Base-by-base conservation (phyloP, 2,797 vertebrate genomes). In the Apogon talboti region DNA sequence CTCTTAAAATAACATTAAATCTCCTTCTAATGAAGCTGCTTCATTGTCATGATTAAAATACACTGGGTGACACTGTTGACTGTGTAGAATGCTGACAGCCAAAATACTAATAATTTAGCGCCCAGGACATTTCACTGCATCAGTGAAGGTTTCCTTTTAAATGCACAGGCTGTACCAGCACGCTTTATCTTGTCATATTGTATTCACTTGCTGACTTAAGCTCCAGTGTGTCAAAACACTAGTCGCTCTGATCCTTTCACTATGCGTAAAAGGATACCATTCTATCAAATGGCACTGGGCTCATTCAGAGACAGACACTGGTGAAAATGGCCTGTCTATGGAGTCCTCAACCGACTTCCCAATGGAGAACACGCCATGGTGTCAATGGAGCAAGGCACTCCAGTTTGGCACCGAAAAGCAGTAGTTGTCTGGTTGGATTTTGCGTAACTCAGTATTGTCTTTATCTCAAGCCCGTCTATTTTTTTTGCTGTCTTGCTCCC, bases 381-480 rank as follows among this genome's bases (percentile, higher is more conserved):
- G 60, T 80, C 37, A 55, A 56, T 38, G 30, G 6, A 40, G 54
- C 38, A 16, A 14, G 47, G 18, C 6, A n/a, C n/a, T n/a, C n/a
- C n/a, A n/a, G n/a, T n/a, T n/a, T n/a, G 47, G 18, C 6, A 10
- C 53, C 59, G 33, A 58, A 58, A 79, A 67, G 1, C 67, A 30
- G 19, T 21, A 8, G 45, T 45, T 16, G 51, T 63, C 63, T 24
- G 16, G 14, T 6, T 11, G 37, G 1, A 14, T 53, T 49, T 73
- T 70, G 55, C 61, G 66, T 14, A 18, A 43, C 38, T 72, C 62
- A 47, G 70, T 52, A 74, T 83, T 79, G 78, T 83, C 67, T 24
- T 49, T 61, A 53, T 13, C 56, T 44, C 49, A 68, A 78, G 54
- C 67, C 44, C 6, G 24, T 28, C 24, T 28, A 3, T 28, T 28